These are phyloP conservation scores for Cyprinus carpio DNA, from an alignment of 2,113 vertebrate species.

Conservation along the genomic window DNA sequence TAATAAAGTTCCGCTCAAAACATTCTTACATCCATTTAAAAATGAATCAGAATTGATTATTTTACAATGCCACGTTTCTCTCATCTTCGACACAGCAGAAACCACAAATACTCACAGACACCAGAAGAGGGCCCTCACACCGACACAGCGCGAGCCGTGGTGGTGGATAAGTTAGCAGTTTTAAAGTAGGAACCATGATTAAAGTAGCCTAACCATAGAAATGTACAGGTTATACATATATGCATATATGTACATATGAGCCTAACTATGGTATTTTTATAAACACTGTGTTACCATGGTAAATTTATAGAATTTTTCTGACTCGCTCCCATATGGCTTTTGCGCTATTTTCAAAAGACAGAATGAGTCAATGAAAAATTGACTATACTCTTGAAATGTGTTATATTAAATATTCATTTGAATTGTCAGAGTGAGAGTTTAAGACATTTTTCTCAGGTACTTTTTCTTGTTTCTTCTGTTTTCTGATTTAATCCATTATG, in stretches of 20 bases:
- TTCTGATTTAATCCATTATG: constrained; percentile 6
- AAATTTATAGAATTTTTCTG: not conserved
- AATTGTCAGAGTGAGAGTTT: not conserved
- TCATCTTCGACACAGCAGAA: constrained; percentile 14
- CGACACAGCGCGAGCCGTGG: too few relatives aligned
- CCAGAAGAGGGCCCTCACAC: constrained; percentile 61
- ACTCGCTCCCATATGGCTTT: not conserved
- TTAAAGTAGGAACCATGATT: not conserved
- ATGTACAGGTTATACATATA: too few relatives aligned
- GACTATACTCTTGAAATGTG: not conserved
- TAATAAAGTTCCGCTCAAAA: constrained; percentile 63
- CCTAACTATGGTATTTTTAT: not conserved
- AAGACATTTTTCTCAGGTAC: not conserved
- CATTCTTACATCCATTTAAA: constrained; percentile 46
- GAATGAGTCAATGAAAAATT: not conserved
- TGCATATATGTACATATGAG: not conserved
- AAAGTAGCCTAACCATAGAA: not conserved
- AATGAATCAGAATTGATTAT: constrained; percentile 50
- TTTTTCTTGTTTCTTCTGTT: not conserved
- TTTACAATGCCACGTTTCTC: constrained; percentile 60
- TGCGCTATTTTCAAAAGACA: not conserved
- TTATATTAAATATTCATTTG: constrained; percentile 3
- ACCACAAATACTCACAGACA: constrained; percentile 57
- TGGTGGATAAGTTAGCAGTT: too few relatives aligned
- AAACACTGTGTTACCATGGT: not conserved